Percentiles rank a stretch among this genome's conserved stretches.
Evolutionary conservation across 2,797 vertebrate species (phyloP).

Genomic region (Amblyraja radiata): DNA sequence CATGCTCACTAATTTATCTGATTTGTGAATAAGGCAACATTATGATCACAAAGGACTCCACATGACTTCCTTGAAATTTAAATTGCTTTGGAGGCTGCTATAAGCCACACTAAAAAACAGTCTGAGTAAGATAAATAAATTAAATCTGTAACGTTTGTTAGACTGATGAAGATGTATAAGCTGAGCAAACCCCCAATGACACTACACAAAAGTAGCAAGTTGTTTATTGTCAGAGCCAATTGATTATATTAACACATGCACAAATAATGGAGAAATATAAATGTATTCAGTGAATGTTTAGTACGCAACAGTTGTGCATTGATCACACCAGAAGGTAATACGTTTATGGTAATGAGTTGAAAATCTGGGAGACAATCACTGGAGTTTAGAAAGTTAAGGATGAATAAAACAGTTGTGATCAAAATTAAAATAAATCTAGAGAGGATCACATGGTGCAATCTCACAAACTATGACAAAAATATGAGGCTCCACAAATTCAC

Average conservation of each 20-base stretch:
- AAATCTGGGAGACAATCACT: background rate
- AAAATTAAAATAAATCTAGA: background rate
- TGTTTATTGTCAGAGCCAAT: background rate
- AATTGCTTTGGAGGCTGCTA: background rate
- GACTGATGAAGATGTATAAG: background rate
- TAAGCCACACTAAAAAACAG: background rate
- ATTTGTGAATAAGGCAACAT: background rate
- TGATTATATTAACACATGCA: background rate
- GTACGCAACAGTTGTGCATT: background rate
- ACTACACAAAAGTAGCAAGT: background rate
- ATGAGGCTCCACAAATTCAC: background rate
- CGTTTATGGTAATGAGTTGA: background rate
- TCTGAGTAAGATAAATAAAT: background rate
- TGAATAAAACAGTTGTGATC: background rate
- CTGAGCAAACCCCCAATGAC: background rate
- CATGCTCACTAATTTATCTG: conserved; percentile 15
- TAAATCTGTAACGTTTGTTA: background rate
- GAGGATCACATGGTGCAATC: background rate
- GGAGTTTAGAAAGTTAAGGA: too few relatives aligned
- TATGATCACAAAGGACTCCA: background rate
- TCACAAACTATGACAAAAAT: too few relatives aligned
- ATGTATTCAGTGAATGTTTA: background rate
- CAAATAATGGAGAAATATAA: background rate
- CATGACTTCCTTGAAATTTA: conserved; percentile 19
- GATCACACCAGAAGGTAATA: background rate